Base-by-base conservation (phyloP, 2,888 invertebrate species). In the Lepas anatifera region DNA sequence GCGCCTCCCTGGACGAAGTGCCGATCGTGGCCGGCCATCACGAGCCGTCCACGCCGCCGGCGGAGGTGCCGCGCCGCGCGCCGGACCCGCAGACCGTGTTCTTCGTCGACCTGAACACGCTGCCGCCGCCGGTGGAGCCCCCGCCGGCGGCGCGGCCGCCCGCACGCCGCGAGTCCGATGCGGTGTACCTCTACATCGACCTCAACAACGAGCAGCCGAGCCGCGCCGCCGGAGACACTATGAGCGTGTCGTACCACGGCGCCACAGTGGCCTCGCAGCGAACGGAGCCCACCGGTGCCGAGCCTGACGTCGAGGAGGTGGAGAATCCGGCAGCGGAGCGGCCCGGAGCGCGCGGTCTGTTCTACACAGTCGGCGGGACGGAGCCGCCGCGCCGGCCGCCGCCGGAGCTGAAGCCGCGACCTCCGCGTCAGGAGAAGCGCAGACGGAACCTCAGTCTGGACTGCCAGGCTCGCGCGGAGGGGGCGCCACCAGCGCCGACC, bases 1-100 rank as follows among this genome's bases (percentile, higher is more conserved):
- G 32, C 7, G 22, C 22, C 58, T 35, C 58, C 32, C 58, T 58
- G 58, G 58, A 58, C 35, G 58, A 58, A 6, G 58, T 58, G 58
- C 58, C 58, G 58, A 58, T 58, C 58, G 58, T 58, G 35, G 58
- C 58, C 58, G 58, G 58, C 22, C 58, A 58, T 35, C 58, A 58
- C 58, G 58, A 58, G 58, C 32, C 7, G 35, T 22, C 13, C 22
- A 22, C 35, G 58, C 58, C 32, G 22, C 4, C 58, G 7, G 32
- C 16, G 35, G 32, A 10, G 50, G 27, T 27, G 58, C 35, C 58
- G 58, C 58, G 58, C 22, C 58, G 58, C 22, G 32, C 35, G 18
- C 58, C 58, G 16, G 58, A 58, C 22, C 32, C 58, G 35, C 58
- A 58, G 22, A 32, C 32, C 18, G 58, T 35, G 16, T 58, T 58